Base-by-base conservation (phyloP, 2,113 vertebrate genomes). In the Archocentrus centrarchus region DNA sequence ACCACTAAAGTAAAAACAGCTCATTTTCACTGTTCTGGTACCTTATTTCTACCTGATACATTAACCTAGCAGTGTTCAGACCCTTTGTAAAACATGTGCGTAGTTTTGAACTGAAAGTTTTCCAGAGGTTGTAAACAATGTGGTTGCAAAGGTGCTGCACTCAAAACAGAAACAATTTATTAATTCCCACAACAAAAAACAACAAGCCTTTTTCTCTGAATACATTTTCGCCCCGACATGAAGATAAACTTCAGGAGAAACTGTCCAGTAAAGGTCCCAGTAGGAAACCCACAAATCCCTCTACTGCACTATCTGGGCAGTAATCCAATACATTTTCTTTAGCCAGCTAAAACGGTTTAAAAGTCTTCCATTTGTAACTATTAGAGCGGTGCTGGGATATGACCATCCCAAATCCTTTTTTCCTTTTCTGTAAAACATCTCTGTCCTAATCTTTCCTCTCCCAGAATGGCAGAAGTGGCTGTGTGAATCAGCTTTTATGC, bases 301-400 rank as follows among this genome's bases (percentile, higher is more conserved):
- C n/a, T 37, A 22, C 78, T 24, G 39, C 50, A 75, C 61, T 59
- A 44, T 58, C 81, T 18, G 64, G 81, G 81, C 76, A 58, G 30
- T n/a, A 10, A 41, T 59, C 77, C 75, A 84, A 77, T 75, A 58
- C 17, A 63, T 88, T 73, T 50, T 66, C 86, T 88, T 85, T 89
- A 80, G 60, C 81, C 77, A 61, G 77, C 64, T 75, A 63, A 89
- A 84, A 78, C 41, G 59, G n/a, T 73, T 85, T 64, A 66, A 81
- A 79, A 78, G 64, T 66, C 80, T 39, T 57, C 58, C 79, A 89
- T 89, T 90, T 90, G 82, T 84, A 87, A 82, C 79, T 66, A 75
- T 90, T 91, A 89, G 58, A n/a, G 77, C 68, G 44, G 60, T 30
- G 63, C 30, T 41, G 39, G 86, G 57, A 77, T 24, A 41, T 60